A percentile compares a stretch with the other conserved stretches of the same genome.
Conservation (phyloP, 1,140 invertebrate species). For the Drosophila repleta region DNA sequence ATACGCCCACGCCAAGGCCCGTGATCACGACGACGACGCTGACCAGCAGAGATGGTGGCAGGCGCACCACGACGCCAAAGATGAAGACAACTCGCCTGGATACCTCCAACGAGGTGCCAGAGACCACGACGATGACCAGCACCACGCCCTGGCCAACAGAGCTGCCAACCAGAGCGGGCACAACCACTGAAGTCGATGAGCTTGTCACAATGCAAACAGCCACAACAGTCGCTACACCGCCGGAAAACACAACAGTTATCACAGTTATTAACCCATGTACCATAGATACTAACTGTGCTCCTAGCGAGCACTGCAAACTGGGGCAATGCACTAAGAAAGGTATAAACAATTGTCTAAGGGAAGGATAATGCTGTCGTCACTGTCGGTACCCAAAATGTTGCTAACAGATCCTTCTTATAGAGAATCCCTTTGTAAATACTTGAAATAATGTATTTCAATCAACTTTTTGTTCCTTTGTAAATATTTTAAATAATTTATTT, state of each 20-base stretch:
- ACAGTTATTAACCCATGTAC: slow-evolving; percentile 83
- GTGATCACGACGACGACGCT: slow-evolving; percentile 56
- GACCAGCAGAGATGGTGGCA: slow-evolving; percentile 50
- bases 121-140: slow-evolving; percentile 64
- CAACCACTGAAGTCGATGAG: slow-evolving; percentile 59
- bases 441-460: not conserved
- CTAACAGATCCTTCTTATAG: not conserved
- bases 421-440: slow-evolving; percentile 17
- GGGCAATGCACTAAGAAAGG: slow-evolving; percentile 86
- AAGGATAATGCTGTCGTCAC: slow-evolving; percentile 43
- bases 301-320: slow-evolving; percentile 85
- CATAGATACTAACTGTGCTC: slow-evolving; percentile 84
- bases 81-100: slow-evolving; percentile 80
- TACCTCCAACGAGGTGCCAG: slow-evolving; percentile 71
- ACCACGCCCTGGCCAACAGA: slow-evolving; percentile 69
- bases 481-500: too few relatives aligned
- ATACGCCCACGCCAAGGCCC: slow-evolving; percentile 60
- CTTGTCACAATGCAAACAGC: slow-evolving; percentile 43
- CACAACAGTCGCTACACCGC: slow-evolving; percentile 50
- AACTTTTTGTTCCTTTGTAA: not conserved
- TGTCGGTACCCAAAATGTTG: slow-evolving; percentile 32
- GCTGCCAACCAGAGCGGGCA: slow-evolving; percentile 75
- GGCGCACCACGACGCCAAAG: slow-evolving; percentile 69
- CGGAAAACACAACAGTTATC: slow-evolving; percentile 58
- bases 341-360: slow-evolving; percentile 50